Evolutionary conservation across 2,888 invertebrate genomes (phyloP).

Genomic region (Carpatolechia fugitivella): DNA sequence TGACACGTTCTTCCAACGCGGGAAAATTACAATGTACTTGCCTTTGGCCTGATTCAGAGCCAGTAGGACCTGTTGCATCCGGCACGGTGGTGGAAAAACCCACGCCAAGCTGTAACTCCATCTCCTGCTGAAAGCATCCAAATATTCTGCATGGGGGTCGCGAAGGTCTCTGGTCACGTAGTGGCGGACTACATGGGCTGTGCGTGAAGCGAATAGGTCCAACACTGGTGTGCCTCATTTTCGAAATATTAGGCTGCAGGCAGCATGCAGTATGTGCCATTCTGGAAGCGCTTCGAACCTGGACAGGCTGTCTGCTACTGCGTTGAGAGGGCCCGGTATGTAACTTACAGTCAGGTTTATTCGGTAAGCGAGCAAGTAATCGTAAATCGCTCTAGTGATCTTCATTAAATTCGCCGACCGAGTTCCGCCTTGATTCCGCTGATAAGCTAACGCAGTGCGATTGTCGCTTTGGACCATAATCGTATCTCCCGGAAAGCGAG

Average conservation of each 20-base stretch:
- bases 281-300: not conserved
- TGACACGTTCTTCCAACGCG: too few relatives aligned
- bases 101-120: too few relatives aligned
- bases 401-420: too few relatives aligned
- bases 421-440: not conserved
- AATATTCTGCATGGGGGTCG: too few relatives aligned
- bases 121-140: too few relatives aligned
- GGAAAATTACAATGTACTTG: too few relatives aligned
- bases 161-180: too few relatives aligned
- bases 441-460: not conserved
- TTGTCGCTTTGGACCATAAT: not conserved
- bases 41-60: too few relatives aligned
- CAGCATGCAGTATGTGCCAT: not conserved
- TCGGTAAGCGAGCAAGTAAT: not conserved
- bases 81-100: too few relatives aligned
- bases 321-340: not conserved
- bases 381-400: not conserved
- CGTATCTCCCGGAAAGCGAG: not conserved
- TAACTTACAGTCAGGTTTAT: not conserved
- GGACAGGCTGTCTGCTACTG: too few relatives aligned
- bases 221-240: not conserved
- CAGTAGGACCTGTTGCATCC: too few relatives aligned
- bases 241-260: not conserved
- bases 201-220: not conserved
- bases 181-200: too few relatives aligned